Evolutionary conservation across 2,113 vertebrate species (phyloP).

Genomic region (human (Homo sapiens)): GRCh38 chr1:84944501-84945000

Average conservation of each 20-base stretch:
- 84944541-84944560: too few relatives aligned
- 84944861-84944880: background rate
- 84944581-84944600: background rate
- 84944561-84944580: background rate
- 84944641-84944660: background rate
- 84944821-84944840: background rate
- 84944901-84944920: background rate
- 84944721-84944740: background rate
- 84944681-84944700: background rate
- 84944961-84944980: background rate
- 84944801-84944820: fast-evolving
- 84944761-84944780: background rate
- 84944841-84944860: background rate
- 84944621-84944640: background rate
- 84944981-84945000: background rate
- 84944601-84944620: background rate
- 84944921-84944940: fast-evolving
- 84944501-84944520: too few relatives aligned
- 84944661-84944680: background rate
- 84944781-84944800: background rate
- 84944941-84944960: background rate
- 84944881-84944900: background rate
- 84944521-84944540: too few relatives aligned
- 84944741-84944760: background rate
- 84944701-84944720: background rate